Evolutionary conservation across 2,888 invertebrate genomes (phyloP), one percentile per base, ranked within the genome.

Genomic region (Spilarctia lutea): DNA sequence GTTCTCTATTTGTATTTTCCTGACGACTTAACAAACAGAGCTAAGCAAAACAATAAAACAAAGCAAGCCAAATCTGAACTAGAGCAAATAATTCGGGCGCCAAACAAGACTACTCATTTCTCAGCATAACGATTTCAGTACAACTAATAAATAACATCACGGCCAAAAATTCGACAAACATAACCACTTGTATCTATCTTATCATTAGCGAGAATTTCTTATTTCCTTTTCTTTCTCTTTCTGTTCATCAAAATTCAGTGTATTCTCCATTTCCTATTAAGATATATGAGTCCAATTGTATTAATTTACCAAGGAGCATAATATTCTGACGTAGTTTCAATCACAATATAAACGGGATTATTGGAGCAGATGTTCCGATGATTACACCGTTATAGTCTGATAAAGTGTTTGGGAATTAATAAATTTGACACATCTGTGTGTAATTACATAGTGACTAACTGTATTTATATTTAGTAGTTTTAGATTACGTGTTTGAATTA

Each of bases 101-200:
- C 81, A 84, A 84, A 80, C 77, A 80, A 80, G 73, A 75, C 78
- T 83, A 80, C 79, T 85, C 84, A 89, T 89, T 88, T 87, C 86
- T 88, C 85, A 85, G 81, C 79, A 81, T 86, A 87, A 87, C 83
- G 85, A 87, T 89, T 83, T 87, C 83, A 86, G 85, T 75, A 79
- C 79, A 77, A 74, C 85, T 83, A 87, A 90, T 91, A 91, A 91
- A 91, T 91, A 86, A 91, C 88, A 86, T 87, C 83, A 77, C 81
- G 82, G 79, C 88, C 88, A 90, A 90, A 90, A 89, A 88, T 87
- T 87, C 86, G 83, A 88, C 88, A 88, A 92, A 91, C 90, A 91
- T 91, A 89, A 86, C 89, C 89, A 88, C 90, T 91, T 87, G 86
- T 86, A 85, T 85, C 80, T 83, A 79, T 80, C 86, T 86, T 84